Evolutionary conservation across 2,113 vertebrate genomes (phyloP).

Genomic region (Nymphicus hollandicus): DNA sequence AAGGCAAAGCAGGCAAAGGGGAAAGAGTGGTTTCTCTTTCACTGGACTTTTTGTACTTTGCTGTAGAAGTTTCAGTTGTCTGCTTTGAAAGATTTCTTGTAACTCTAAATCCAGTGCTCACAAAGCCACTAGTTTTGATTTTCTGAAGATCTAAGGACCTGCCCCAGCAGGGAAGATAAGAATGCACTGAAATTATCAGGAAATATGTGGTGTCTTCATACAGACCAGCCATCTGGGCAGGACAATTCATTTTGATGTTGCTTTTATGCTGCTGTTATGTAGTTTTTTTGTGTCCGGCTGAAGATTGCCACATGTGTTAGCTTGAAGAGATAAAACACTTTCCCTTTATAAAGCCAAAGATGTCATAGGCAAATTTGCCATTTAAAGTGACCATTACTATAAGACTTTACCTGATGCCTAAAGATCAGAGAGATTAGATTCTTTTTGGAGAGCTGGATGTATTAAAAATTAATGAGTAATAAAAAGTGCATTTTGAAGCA

Average conservation of each 20-base stretch:
- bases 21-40: background rate
- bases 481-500: background rate
- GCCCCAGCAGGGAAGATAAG: background rate
- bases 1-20: background rate
- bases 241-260: background rate
- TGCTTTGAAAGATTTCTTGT: background rate
- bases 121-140: background rate
- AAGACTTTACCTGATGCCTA: background rate
- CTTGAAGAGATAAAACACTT: background rate
- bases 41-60: background rate
- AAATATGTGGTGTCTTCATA: background rate
- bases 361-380: background rate
- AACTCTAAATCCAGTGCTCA: background rate
- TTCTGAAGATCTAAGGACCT: background rate
- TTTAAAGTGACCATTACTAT: background rate
- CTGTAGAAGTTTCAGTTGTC: background rate
- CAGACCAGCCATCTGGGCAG: background rate
- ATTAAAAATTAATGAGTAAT: background rate
- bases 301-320: background rate
- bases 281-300: background rate
- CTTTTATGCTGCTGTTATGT: background rate
- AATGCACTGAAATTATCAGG: background rate
- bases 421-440: background rate
- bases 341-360: background rate
- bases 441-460: background rate